Conservation (phyloP, 2,888 invertebrate species). For the Chrysina gloriosa region DNA sequence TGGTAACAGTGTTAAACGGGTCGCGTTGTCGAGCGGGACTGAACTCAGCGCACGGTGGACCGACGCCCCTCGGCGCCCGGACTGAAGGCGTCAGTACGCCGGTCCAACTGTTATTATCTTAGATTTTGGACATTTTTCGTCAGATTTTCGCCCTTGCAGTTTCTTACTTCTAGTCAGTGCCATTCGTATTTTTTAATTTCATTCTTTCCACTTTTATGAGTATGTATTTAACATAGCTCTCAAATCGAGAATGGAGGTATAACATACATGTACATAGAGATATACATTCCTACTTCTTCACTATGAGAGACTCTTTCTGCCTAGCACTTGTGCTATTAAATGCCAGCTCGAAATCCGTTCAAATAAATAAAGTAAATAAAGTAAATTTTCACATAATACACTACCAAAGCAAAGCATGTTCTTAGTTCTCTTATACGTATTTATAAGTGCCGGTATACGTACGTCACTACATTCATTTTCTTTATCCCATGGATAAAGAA, state of each 20-base stretch:
- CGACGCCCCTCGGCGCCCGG: constrained; percentile 63
- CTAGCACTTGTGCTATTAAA: no score
- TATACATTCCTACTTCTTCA: no score
- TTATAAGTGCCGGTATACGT: no score
- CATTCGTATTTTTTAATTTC: constrained; percentile 30
- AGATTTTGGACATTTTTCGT: constrained; percentile 53
- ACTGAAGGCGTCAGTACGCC: constrained; percentile 64
- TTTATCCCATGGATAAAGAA: no score
- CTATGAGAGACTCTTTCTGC: no score
- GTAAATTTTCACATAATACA: no score
- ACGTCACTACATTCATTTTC: no score
- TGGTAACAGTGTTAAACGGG: constrained; percentile 46
- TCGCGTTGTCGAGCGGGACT: constrained; percentile 47
- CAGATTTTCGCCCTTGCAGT: constrained; percentile 42
- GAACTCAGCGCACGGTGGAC: constrained; percentile 54
- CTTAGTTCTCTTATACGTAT: no score
- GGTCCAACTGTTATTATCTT: constrained; percentile 62
- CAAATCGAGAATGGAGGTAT: not conserved
- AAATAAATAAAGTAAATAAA: no score
- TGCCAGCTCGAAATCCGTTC: no score
- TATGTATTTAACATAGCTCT: not conserved
- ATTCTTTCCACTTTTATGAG: not conserved
- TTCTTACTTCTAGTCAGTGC: not conserved
- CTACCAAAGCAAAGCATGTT: no score
- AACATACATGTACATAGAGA: no score